Evolutionary conservation across 2,113 vertebrate genomes (phyloP).

Genomic region (Neolamprologus caudopunctatus): DNA sequence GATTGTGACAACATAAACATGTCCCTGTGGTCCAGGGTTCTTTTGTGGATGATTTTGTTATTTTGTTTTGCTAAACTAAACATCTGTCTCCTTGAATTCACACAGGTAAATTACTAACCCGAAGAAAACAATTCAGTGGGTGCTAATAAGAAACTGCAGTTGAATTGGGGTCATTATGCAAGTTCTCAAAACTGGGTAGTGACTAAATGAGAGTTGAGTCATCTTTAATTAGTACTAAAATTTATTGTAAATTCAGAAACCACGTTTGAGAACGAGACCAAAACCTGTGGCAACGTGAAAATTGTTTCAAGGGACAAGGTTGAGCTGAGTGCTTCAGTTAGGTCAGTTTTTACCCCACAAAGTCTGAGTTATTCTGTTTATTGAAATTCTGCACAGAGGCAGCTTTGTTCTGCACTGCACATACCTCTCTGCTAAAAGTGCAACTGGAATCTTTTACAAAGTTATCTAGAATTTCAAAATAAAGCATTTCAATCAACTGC

Average conservation of each 20-base stretch:
- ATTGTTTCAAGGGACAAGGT: rapidly evolving
- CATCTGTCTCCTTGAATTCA: not conserved
- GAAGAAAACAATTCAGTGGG: rapidly evolving
- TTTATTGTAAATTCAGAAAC: not conserved
- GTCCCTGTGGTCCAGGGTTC: rapidly evolving
- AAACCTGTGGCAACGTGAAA: not conserved
- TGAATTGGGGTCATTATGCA: not conserved
- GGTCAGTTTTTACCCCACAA: not conserved
- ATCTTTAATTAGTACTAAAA: not conserved
- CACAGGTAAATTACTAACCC: not conserved
- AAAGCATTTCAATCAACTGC: not conserved
- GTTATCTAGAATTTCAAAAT: not conserved
- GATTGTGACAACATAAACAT: not conserved
- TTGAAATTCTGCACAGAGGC: not conserved
- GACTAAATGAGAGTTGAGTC: not conserved
- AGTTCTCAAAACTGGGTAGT: not conserved
- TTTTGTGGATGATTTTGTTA: not conserved
- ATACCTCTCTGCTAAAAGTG: not conserved
- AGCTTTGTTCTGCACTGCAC: not conserved
- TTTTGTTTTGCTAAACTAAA: not conserved
- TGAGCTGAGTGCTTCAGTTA: not conserved
- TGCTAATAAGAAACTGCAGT: not conserved
- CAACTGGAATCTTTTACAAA: not conserved
- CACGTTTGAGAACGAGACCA: rapidly evolving
- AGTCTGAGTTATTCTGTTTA: not conserved